Percentiles rank a stretch among this genome's conserved stretches.
phyloP scores from a whole-genome alignment of 2,113 vertebrate species.

The Paradoxurus hermaphroditus region DNA sequence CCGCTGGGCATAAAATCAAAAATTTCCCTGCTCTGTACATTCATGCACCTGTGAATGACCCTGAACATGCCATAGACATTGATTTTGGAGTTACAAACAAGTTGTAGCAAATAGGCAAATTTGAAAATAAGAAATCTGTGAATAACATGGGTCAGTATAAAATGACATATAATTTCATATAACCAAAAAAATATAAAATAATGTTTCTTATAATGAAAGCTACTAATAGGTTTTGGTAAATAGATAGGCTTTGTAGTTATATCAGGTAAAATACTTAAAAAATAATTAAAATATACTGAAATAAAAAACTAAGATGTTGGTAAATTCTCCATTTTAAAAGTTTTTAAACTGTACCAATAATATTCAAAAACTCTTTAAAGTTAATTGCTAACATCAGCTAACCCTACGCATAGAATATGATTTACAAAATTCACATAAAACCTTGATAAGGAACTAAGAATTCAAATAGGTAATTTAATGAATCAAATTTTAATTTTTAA shows the following conservation, averaged over 20 bases:
- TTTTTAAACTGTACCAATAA: background rate
- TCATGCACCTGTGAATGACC: background rate
- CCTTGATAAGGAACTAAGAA: background rate
- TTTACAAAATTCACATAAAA: background rate
- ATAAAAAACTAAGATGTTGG: background rate
- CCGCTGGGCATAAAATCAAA: background rate
- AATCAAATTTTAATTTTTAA: background rate
- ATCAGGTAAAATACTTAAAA: background rate
- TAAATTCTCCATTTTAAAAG: background rate
- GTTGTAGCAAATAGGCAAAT: background rate
- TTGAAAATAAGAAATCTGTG: background rate
- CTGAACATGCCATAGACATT: background rate
- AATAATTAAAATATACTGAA: background rate
- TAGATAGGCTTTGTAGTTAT: background rate
- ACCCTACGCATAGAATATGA: background rate
- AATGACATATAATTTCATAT: background rate
- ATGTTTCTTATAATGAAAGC: background rate
- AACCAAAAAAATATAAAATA: background rate
- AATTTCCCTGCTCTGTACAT: background rate
- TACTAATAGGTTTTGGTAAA: background rate
- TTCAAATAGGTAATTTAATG: background rate
- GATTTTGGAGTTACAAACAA: background rate
- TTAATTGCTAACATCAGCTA: background rate
- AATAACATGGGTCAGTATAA: background rate
- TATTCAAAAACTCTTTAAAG: background rate